A percentile compares a stretch with the other conserved stretches of the same genome.
phyloP scores from a whole-genome alignment of 1,140 invertebrate genomes.

The Probaryconus sp. region DNA sequence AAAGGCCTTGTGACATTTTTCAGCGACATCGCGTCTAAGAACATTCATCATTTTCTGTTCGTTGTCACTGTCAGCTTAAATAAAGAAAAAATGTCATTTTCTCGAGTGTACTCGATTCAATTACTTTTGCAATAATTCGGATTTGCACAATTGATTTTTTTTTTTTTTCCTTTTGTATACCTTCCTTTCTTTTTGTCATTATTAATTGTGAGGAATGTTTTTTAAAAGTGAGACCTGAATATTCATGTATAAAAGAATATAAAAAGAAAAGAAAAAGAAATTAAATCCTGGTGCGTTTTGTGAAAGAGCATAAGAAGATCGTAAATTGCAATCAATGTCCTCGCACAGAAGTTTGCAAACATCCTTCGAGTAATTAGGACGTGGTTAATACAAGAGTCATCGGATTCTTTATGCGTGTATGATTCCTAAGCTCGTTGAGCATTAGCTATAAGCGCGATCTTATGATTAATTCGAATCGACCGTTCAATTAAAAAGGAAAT shows the following conservation, averaged over 20 bases:
- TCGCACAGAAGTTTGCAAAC: slow-evolving; percentile 66
- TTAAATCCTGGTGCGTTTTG: slow-evolving; percentile 58
- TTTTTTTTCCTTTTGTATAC: too few species aligned
- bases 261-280: slow-evolving; percentile 30
- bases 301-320: slow-evolving; percentile 55
- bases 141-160: too few species aligned
- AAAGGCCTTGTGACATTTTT: slow-evolving; percentile 31
- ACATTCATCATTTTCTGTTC: neutral
- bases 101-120: too few species aligned
- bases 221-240: slow-evolving; percentile 2
- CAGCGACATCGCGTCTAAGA: neutral
- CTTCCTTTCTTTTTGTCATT: too few species aligned
- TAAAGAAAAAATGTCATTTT: too few species aligned
- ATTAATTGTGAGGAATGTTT: too few species aligned
- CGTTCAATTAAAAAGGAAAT: neutral
- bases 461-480: slow-evolving; percentile 9
- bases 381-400: slow-evolving; percentile 28
- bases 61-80: too few species aligned
- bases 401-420: slow-evolving; percentile 17
- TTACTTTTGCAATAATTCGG: too few species aligned
- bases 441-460: neutral
- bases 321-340: slow-evolving; percentile 75
- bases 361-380: slow-evolving; percentile 64
- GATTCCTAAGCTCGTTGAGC: slow-evolving; percentile 28
- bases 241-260: neutral